These are phyloP conservation scores for Zonitis immaculata DNA, from an alignment of 2,888 invertebrate genomes.

Conservation along the genomic window DNA sequence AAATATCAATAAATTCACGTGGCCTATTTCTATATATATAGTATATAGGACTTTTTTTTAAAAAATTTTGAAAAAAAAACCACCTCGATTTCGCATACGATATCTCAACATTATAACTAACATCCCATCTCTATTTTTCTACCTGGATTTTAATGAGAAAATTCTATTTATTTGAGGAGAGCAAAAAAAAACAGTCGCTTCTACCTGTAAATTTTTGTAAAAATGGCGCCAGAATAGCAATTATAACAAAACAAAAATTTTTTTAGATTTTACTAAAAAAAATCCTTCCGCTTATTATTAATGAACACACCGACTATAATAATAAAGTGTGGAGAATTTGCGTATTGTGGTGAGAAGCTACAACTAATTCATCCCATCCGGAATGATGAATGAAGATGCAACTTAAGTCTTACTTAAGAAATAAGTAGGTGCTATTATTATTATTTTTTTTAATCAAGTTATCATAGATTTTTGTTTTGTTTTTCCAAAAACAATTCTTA, in stretches of 20 bases:
- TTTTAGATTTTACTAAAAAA: conserved; percentile 19
- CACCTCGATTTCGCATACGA: conserved; percentile 39
- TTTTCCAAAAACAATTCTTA: too few species aligned
- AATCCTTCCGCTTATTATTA: conserved; percentile 25
- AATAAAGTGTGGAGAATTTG: conserved; percentile 26
- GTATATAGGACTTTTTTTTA: too few species aligned
- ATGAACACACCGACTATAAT: conserved; percentile 22
- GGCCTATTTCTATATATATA: too few species aligned
- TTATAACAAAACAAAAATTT: not conserved
- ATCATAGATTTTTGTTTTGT: conserved; percentile 1
- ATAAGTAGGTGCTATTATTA: not conserved
- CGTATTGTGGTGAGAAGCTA: conserved; percentile 13
- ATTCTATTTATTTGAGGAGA: conserved; percentile 4
- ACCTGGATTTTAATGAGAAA: conserved; percentile 42
- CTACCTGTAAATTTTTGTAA: conserved; percentile 30
- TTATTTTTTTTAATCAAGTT: not conserved
- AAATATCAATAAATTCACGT: not conserved
- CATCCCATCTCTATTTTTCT: conserved; percentile 31
- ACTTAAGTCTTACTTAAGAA: not conserved
- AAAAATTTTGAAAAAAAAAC: too few species aligned
- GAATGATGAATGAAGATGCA: not conserved
- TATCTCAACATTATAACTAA: conserved; percentile 33
- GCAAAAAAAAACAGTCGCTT: conserved; percentile 22
- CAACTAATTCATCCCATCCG: conserved; percentile 4
- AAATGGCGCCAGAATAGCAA: conserved; percentile 33